phyloP scores from a whole-genome alignment of 1,140 invertebrate species.

The Stegodyphus dumicola region DNA sequence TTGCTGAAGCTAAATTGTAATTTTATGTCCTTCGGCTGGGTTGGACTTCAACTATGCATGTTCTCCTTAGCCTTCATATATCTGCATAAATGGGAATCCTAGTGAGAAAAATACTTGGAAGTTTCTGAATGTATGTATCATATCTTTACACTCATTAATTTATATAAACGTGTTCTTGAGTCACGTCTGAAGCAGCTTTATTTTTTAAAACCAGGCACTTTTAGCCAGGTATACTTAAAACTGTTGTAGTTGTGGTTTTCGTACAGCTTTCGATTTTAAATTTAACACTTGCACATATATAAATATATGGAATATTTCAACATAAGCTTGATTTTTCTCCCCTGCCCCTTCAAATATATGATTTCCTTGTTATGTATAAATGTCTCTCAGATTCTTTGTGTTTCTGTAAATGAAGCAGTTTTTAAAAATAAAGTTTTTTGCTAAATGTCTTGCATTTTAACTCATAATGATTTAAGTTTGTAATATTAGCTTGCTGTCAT shows the following conservation, averaged over 20 bases:
- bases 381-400: constrained; percentile 12
- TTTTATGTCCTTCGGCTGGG: constrained; percentile 32
- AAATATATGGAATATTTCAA: neutral
- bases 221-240: neutral
- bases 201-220: constrained; percentile 6
- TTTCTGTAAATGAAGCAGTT: constrained; percentile 45
- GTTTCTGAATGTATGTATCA: constrained; percentile 54
- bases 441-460: constrained; percentile 5
- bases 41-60: constrained; percentile 43
- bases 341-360: constrained; percentile 6
- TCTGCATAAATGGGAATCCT: constrained; percentile 40
- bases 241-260: constrained; percentile 20
- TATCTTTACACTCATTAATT: constrained; percentile 55
- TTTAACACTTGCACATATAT: constrained; percentile 26
- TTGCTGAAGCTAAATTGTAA: constrained; percentile 26
- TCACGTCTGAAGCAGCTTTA: constrained; percentile 5
- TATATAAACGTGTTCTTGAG: constrained; percentile 53
- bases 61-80: constrained; percentile 51
- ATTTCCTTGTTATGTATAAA: constrained; percentile 23
- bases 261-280: constrained; percentile 7
- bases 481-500: no score
- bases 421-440: constrained; percentile 44
- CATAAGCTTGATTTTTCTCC: neutral
- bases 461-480: neutral
- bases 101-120: constrained; percentile 36